Evolutionary conservation across 2,113 vertebrate genomes (phyloP).

Genomic region (Hyperopisus bebe): DNA sequence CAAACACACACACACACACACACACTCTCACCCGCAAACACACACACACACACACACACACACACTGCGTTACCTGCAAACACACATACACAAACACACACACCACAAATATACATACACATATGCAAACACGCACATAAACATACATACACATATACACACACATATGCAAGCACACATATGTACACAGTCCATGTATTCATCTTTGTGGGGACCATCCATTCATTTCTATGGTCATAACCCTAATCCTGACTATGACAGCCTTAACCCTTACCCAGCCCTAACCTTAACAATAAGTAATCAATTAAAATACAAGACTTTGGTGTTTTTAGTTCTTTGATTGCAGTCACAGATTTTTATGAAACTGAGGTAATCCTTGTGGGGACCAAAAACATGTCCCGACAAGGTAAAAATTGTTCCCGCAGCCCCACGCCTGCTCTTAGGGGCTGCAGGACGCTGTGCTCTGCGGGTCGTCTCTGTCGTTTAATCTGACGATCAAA

Average conservation of each 20-base stretch:
- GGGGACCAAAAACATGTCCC: not conserved
- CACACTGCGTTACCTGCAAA: not conserved
- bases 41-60: not conserved
- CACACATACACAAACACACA: no score
- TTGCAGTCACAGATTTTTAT: not conserved
- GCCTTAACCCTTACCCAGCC: no score
- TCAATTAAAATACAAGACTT: not conserved
- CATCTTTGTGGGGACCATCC: no score
- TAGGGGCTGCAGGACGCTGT: not conserved
- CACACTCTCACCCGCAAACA: not conserved
- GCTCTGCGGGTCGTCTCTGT: not conserved
- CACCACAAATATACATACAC: no score
- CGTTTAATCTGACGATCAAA: constrained; percentile 12
- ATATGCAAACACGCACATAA: no score
- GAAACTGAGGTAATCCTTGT: not conserved
- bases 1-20: not conserved
- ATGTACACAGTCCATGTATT: not conserved
- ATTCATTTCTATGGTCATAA: no score
- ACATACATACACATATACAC: not conserved
- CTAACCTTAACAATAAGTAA: not conserved
- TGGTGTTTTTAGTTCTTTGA: not conserved
- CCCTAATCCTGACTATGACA: no score
- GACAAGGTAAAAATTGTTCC: not conserved
- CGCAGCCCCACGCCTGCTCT: not conserved
- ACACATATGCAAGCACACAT: not conserved